A percentile compares a stretch with the other conserved stretches of the same genome.
Evolutionary conservation across 2,888 invertebrate genomes (phyloP).

Genomic region (Chydorus sphaericus): DNA sequence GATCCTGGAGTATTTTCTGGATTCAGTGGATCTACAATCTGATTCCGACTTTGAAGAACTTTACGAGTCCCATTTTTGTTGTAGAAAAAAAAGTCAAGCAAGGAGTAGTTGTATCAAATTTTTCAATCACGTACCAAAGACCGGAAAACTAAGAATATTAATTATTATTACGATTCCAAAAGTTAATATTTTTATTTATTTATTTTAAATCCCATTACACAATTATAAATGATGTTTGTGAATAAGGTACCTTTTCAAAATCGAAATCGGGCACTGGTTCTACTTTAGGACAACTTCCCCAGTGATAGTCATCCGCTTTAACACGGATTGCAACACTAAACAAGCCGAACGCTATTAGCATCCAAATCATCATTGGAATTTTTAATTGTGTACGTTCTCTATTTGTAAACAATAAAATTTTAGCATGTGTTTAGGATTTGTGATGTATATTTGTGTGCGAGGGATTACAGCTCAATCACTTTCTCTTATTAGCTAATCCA

Average conservation of each 20-base stretch:
- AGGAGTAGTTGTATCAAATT: slow-evolving; percentile 62
- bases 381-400: no score
- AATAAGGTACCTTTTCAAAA: neutral
- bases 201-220: neutral
- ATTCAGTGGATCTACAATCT: slow-evolving; percentile 49
- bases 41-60: slow-evolving; percentile 56
- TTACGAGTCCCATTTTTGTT: slow-evolving; percentile 37
- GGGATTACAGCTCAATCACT: no score
- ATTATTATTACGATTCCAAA: neutral
- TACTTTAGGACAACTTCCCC: neutral
- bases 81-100: slow-evolving; percentile 64
- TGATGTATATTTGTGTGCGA: no score
- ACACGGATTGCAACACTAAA: no score
- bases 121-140: slow-evolving; percentile 65
- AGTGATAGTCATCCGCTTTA: no score
- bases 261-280: neutral
- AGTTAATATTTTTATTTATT: neutral
- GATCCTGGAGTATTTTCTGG: slow-evolving; percentile 65
- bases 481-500: no score
- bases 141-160: slow-evolving; percentile 47
- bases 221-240: neutral
- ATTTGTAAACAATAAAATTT: no score
- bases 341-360: no score
- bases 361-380: no score
- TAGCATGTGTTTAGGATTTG: no score